Base-by-base conservation (phyloP, 2,113 vertebrate genomes). In the Halcyon senegalensis region DNA sequence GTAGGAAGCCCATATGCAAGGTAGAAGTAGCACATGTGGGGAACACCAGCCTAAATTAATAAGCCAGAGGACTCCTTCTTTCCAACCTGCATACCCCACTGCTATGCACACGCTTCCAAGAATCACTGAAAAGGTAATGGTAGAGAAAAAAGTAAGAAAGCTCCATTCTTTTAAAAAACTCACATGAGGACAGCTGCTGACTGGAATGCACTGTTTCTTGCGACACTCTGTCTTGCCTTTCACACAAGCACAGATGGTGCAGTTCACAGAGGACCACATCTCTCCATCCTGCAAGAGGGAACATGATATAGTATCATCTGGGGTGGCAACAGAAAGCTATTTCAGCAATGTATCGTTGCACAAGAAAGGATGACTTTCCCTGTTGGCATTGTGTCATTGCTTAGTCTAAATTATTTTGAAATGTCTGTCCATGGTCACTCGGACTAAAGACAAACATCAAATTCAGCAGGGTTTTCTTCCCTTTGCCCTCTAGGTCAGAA, bases 191-290 rank as follows among this genome's bases (percentile, higher is more conserved):
- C 99, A 99, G 98, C 98, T 99, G 98, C 96, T 99, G 97, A 99
- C 98, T 79, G 99, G 99, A 73, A 99, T 95, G 80, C 99, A 99
- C 68, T 99, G 98, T 93, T 99, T 99, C 94, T 98, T 99, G 64
- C 97, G 99, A 98, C 99, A 99, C 95, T 99, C 98, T 3, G 98
- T 98, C 96, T 83, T 99, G 96, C 99, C 99, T 97, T 98, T 99
- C 55, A 98, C 97, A 93, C 99, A 99, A 79, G 99, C 98, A 87
- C 99, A 99, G 88, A 99, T 99, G 72, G 99, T 98, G 84, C 99
- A 99, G 98, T 99, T 99, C 30, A 99, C 97, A 5, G 99, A 99
- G 7, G 99, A 99, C 99, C 99, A 99, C 98, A 99, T 99, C 98
- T 99, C 99, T 82, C 99, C 99, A 93, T 99, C 99, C 99, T 99